A percentile compares a stretch with the other conserved stretches of the same genome.
phyloP scores from a whole-genome alignment of 2,888 invertebrate genomes.

The Sericinus montela region DNA sequence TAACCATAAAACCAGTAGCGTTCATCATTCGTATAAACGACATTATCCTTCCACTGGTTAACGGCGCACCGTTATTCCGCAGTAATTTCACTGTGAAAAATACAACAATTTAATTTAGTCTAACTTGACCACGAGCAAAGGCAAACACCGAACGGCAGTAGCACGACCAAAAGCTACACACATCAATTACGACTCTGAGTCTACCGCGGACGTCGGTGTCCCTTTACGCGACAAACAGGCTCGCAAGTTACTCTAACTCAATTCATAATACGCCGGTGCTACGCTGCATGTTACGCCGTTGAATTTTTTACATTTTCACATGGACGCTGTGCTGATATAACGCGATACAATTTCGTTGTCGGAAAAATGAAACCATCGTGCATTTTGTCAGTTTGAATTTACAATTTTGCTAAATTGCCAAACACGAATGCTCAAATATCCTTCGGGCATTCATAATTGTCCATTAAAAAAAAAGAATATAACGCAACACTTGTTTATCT shows the following conservation, averaged over 20 bases:
- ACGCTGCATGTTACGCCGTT: constrained; percentile 36
- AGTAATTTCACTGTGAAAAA: constrained; percentile 68
- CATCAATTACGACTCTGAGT: constrained; percentile 58
- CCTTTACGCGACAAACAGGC: constrained; percentile 46
- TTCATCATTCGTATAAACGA: constrained; percentile 42
- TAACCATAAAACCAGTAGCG: constrained; percentile 31
- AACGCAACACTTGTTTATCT: too few relatives aligned
- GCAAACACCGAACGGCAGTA: constrained; percentile 56
- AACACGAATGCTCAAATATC: constrained; percentile 14
- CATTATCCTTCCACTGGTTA: constrained; percentile 58
- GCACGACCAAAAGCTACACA: constrained; percentile 67
- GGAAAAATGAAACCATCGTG: constrained; percentile 29
- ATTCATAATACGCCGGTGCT: constrained; percentile 54
- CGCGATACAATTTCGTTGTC: constrained; percentile 26
- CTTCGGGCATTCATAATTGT: constrained; percentile 9
- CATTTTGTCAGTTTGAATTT: constrained; percentile 25
- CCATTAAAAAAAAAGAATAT: too few relatives aligned
- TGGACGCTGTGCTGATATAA: constrained; percentile 29
- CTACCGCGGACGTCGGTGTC: constrained; percentile 39
- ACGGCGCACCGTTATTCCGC: constrained; percentile 45
- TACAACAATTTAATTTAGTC: constrained; percentile 75
- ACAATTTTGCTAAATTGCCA: constrained; percentile 18
- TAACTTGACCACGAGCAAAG: constrained; percentile 59
- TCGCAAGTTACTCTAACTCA: constrained; percentile 62
- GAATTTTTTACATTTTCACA: constrained; percentile 52